Conservation (phyloP, 1,140 invertebrate genomes). For the Dufourea novaeangliae region DNA sequence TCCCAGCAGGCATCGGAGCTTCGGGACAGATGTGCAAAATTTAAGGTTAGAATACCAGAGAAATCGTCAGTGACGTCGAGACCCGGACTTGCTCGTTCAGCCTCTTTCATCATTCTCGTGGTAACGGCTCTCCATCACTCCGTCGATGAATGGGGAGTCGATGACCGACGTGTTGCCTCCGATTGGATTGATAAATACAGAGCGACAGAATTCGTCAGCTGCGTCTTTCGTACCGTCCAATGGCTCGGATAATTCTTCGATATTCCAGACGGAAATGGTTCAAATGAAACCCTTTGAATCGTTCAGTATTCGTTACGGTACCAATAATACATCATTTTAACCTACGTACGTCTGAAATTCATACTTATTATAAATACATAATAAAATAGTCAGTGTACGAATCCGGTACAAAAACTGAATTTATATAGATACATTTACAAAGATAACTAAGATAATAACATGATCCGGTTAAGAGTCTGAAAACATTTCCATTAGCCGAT, state of each 20-base stretch:
- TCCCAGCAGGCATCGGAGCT: slow-evolving; percentile 72
- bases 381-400: too few relatives aligned
- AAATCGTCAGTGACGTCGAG: slow-evolving; percentile 40
- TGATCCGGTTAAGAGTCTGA: too few relatives aligned
- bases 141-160: slow-evolving; percentile 1
- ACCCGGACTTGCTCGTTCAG: neutral
- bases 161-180: slow-evolving; percentile 18
- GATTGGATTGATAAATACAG: neutral
- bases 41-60: slow-evolving; percentile 70
- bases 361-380: too few relatives aligned
- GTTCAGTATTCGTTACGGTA: too few relatives aligned
- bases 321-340: too few relatives aligned
- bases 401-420: too few relatives aligned
- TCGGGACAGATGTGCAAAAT: slow-evolving; percentile 79
- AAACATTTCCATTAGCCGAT: neutral
- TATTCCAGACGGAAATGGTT: neutral
- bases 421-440: too few relatives aligned
- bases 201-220: neutral
- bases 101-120: slow-evolving; percentile 25
- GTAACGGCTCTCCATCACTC: neutral
- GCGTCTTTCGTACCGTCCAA: too few relatives aligned
- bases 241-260: neutral
- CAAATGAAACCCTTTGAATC: neutral
- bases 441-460: too few relatives aligned
- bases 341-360: too few relatives aligned